Percentiles rank a stretch among this genome's conserved stretches.
phyloP scores from a whole-genome alignment of 1,140 invertebrate genomes.

The Panagrolaimus sp. region DNA sequence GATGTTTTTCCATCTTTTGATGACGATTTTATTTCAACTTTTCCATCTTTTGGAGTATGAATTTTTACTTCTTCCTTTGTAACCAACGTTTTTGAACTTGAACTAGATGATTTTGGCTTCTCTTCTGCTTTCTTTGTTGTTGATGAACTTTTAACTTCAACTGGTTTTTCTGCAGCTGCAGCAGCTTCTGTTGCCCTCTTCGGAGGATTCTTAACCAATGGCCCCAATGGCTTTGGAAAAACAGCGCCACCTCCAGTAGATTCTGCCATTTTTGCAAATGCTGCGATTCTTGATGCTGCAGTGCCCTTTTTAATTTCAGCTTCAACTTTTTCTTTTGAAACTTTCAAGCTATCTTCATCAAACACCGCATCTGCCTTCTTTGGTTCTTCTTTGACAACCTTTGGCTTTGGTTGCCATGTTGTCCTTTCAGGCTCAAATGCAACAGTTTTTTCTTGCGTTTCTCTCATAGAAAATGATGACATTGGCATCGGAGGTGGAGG shows the following conservation, averaged over 20 bases:
- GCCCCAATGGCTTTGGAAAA: too few relatives aligned
- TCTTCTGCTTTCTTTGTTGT: slow-evolving; percentile 13
- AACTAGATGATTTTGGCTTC: neutral
- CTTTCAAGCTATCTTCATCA: slow-evolving; percentile 17
- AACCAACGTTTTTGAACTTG: neutral
- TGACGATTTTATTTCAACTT: neutral
- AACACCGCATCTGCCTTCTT: slow-evolving; percentile 22
- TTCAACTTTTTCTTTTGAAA: slow-evolving; percentile 25
- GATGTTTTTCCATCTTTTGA: neutral
- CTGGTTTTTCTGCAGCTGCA: neutral
- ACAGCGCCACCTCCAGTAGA: too few relatives aligned
- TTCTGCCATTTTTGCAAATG: slow-evolving; percentile 6
- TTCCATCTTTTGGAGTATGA: neutral
- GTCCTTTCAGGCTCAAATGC: neutral
- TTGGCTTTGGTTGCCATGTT: neutral
- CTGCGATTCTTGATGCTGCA: slow-evolving; percentile 18
- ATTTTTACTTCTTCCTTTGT: neutral
- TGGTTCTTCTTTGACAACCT: neutral
- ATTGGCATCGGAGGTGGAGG: slow-evolving; percentile 20
- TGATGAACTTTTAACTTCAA: too few relatives aligned
- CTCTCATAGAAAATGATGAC: neutral
- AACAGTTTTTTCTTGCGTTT: slow-evolving; percentile 9
- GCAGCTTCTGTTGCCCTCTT: neutral
- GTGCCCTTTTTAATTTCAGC: slow-evolving; percentile 27
- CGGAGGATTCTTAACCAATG: neutral